Conservation (phyloP, 2,888 invertebrate species). For the Trissolcus japonicus region DNA sequence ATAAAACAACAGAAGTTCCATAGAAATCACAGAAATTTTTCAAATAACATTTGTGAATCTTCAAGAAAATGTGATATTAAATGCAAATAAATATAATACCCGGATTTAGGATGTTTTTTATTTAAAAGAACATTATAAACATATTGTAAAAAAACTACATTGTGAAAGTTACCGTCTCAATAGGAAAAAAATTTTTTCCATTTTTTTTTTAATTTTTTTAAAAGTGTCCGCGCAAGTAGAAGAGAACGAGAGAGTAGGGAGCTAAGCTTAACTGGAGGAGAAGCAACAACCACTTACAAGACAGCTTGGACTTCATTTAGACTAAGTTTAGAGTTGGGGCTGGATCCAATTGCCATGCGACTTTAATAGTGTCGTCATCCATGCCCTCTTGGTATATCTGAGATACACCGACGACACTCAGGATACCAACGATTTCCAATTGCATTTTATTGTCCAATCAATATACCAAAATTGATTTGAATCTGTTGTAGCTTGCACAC, state of each 20-base stretch:
- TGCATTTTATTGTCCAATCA: not conserved
- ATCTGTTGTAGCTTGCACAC: too few species aligned
- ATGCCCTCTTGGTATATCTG: constrained; percentile 40
- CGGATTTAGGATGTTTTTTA: too few species aligned
- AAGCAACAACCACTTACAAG: constrained; percentile 56
- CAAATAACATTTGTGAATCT: too few species aligned
- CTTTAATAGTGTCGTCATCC: constrained; percentile 57
- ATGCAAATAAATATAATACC: not conserved
- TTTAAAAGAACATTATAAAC: too few species aligned
- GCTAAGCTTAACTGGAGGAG: constrained; percentile 1
- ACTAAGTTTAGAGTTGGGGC: constrained; percentile 57
- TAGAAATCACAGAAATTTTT: too few species aligned
- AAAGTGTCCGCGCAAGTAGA: not conserved
- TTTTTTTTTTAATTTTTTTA: not conserved
- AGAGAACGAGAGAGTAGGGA: not conserved
- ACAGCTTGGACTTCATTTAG: constrained; percentile 40
- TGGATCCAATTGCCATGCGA: constrained; percentile 62
- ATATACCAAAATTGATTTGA: not conserved
- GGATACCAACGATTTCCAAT: not conserved
- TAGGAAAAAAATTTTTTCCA: not conserved
- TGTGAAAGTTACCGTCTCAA: not conserved
- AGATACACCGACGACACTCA: not conserved
- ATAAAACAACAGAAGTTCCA: too few species aligned
- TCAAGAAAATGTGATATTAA: not conserved
- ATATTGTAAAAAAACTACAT: too few species aligned